phyloP scores from a whole-genome alignment of 1,140 invertebrate genomes.

The Drosophila kikkawai region DNA sequence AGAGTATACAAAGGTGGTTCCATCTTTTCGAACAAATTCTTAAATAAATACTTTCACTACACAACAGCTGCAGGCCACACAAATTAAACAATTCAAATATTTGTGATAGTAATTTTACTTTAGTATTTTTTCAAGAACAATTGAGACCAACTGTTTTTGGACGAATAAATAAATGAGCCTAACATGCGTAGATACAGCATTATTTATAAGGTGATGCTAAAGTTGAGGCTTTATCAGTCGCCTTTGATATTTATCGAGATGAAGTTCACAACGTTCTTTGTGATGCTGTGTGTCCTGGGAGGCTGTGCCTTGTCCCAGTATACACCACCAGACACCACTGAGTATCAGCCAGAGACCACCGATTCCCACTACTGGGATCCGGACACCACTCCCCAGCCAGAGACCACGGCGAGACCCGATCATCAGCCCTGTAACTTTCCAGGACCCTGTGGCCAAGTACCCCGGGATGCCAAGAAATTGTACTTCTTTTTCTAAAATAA shows the following conservation, averaged over 20 bases:
- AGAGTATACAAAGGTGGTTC: slow-evolving; percentile 1
- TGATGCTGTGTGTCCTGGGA: not conserved
- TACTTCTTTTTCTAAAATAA: slow-evolving; percentile 30
- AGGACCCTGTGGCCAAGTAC: not conserved
- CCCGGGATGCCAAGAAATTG: slow-evolving; percentile 8
- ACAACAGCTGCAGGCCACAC: not conserved
- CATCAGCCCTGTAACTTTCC: not conserved
- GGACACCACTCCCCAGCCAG: not conserved
- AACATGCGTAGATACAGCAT: not conserved
- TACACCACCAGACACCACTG: not conserved
- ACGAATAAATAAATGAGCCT: not conserved
- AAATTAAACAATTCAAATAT: slow-evolving; percentile 25
- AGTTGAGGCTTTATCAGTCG: not conserved
- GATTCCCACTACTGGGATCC: not conserved
- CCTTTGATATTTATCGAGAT: not conserved
- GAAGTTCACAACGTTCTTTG: slow-evolving; percentile 5
- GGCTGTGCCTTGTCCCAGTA: not conserved
- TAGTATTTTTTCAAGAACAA: not conserved
- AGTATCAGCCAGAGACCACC: not conserved
- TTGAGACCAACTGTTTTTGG: not conserved
- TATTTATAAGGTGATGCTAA: no score
- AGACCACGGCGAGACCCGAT: not conserved
- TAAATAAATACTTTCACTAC: not conserved
- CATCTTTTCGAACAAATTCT: slow-evolving; percentile 1
- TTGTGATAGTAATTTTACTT: not conserved